phyloP scores from a whole-genome alignment of 2,797 vertebrate species.

The Notoglanidium macrostoma region DNA sequence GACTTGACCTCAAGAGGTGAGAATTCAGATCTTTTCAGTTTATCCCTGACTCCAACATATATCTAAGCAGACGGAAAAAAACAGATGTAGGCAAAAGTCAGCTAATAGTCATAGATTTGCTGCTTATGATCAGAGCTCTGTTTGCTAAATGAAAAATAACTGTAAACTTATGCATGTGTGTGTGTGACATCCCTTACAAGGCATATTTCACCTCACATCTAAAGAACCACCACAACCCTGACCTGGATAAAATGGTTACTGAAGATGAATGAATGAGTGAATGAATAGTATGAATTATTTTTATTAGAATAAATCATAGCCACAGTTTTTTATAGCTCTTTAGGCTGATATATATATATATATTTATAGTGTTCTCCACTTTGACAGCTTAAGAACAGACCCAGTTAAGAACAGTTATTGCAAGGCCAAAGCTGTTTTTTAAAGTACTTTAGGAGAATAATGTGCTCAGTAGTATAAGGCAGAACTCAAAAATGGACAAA shows the following conservation, averaged over 20 bases:
- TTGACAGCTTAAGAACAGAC: neutral
- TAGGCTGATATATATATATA: neutral
- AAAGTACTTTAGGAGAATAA: too few species aligned
- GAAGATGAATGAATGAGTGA: neutral
- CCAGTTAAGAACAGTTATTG: neutral
- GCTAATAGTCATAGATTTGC: neutral
- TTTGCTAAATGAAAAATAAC: neutral
- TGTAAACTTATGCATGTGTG: neutral
- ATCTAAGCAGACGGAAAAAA: slow-evolving; percentile 57
- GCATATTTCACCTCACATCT: too few species aligned
- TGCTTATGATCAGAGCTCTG: neutral
- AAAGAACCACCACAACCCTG: too few species aligned
- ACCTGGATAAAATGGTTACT: neutral
- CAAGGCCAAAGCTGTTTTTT: neutral
- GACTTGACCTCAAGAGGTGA: slow-evolving; percentile 17
- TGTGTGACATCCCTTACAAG: too few species aligned
- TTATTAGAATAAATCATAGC: neutral
- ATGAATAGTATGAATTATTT: neutral
- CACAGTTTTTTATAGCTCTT: neutral
- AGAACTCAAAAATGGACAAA: neutral
- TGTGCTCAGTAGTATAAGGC: neutral
- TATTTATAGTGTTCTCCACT: neutral
- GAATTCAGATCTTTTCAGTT: fast-evolving
- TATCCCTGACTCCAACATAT: slow-evolving; percentile 56
- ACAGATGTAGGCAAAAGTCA: neutral